Conservation (phyloP, 2,113 vertebrate genomes). For the Oncorhynchus tshawytscha region DNA sequence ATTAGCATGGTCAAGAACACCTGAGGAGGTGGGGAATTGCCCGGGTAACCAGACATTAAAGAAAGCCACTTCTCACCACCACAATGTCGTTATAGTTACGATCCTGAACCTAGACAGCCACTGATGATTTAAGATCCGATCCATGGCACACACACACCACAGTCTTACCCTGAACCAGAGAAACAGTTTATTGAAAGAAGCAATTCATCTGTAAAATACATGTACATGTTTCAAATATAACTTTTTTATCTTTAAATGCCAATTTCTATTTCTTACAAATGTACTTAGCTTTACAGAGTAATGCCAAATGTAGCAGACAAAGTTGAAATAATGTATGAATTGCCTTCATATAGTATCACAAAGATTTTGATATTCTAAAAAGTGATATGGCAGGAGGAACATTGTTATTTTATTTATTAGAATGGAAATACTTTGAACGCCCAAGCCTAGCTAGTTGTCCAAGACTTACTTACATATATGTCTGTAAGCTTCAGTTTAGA, state of each 20-base stretch:
- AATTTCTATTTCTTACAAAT: not conserved
- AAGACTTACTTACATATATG: too few species aligned
- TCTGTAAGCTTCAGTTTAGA: not conserved
- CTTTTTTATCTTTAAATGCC: not conserved
- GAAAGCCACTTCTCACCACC: not conserved
- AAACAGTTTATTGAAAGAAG: not conserved
- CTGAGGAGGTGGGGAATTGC: slow-evolving; percentile 14
- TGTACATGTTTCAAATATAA: slow-evolving; percentile 6
- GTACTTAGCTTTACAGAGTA: not conserved
- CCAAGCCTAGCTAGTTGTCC: too few species aligned
- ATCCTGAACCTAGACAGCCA: not conserved
- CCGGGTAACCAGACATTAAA: slow-evolving; percentile 45
- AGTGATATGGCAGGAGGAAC: not conserved
- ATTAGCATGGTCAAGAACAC: slow-evolving; percentile 39
- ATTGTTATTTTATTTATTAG: too few species aligned
- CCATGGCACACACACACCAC: not conserved
- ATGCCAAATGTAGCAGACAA: not conserved
- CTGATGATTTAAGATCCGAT: not conserved
- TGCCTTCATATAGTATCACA: not conserved
- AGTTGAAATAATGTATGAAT: not conserved
- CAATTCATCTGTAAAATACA: not conserved
- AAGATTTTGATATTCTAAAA: not conserved
- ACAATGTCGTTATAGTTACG: too few species aligned
- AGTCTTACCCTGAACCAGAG: not conserved
- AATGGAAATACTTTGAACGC: too few species aligned